Evolutionary conservation across 1,140 invertebrate species (phyloP).

Genomic region (Druon quercuslanigerum): DNA sequence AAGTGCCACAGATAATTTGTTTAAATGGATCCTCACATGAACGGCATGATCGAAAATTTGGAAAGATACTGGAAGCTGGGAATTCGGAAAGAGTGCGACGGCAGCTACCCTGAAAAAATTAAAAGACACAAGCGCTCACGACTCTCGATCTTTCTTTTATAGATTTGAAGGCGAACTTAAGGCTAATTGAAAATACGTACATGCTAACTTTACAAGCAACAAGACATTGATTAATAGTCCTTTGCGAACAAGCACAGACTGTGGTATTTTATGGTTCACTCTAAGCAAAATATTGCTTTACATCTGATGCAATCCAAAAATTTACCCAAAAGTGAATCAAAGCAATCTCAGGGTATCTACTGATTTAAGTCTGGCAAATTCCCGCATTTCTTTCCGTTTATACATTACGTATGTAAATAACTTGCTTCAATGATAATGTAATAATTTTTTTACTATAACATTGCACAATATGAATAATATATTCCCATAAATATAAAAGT

Average conservation of each 20-base stretch:
- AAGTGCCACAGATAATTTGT: conserved; percentile 23
- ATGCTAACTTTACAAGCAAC: conserved; percentile 8
- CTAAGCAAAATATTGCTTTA: no score
- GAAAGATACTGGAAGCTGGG: conserved; percentile 48
- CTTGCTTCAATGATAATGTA: no score
- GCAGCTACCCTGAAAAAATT: conserved; percentile 74
- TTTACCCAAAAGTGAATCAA: no score
- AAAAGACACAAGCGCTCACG: conserved; percentile 50
- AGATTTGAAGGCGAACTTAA: not conserved
- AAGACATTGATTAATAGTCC: not conserved
- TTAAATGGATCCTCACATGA: conserved; percentile 2
- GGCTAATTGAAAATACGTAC: not conserved
- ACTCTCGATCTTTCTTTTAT: not conserved
- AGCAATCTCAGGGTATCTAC: no score
- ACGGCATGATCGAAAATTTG: conserved; percentile 25
- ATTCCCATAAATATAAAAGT: no score
- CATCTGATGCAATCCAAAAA: no score
- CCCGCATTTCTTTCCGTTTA: no score
- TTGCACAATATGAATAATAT: no score
- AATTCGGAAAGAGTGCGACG: conserved; percentile 71
- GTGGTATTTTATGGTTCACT: no score
- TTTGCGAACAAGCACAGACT: not conserved
- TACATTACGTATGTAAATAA: no score
- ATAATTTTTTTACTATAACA: no score
- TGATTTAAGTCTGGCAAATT: no score